Conservation (phyloP, 1,140 invertebrate genomes). For the Lepidurus packardi region DNA sequence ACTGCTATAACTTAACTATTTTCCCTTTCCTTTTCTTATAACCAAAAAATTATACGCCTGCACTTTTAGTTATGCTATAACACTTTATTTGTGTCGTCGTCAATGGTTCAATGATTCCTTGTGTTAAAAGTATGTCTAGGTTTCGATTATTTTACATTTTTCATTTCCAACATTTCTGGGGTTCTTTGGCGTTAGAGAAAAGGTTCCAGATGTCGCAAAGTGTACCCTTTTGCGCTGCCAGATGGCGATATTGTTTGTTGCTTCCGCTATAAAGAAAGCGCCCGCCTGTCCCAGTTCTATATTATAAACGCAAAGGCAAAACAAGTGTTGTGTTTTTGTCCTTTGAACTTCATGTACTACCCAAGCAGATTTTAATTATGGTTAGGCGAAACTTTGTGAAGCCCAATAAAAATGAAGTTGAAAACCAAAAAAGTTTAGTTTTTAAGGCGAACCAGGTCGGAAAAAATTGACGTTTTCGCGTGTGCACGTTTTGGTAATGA, state of each 20-base stretch:
- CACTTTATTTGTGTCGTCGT: slow-evolving; percentile 5
- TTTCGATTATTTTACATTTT: background rate
- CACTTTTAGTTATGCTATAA: background rate
- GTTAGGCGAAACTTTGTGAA: slow-evolving; percentile 4
- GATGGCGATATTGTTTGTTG: background rate
- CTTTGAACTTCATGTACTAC: slow-evolving; percentile 19
- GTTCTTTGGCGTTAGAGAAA: background rate
- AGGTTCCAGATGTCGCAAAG: slow-evolving; percentile 3
- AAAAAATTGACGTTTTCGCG: too few relatives aligned
- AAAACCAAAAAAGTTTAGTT: too few relatives aligned
- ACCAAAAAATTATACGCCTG: background rate
- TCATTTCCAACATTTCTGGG: background rate
- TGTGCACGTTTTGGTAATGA: too few relatives aligned
- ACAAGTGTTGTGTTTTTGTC: slow-evolving; percentile 4
- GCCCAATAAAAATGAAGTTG: background rate
- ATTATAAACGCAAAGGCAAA: slow-evolving; percentile 15
- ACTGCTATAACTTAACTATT: slow-evolving; percentile 1
- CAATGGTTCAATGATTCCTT: background rate
- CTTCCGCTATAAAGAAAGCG: background rate
- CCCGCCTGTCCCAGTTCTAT: slow-evolving; percentile 5
- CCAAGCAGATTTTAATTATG: slow-evolving; percentile 18
- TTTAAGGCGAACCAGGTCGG: too few relatives aligned
- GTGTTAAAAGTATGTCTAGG: background rate
- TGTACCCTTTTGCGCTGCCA: slow-evolving; percentile 1
- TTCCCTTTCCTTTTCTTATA: slow-evolving; percentile 11